Percentiles rank a stretch among this genome's conserved stretches.
These are phyloP conservation scores for Alitta virens DNA, from an alignment of 2,888 invertebrate species.

Conservation along the genomic window DNA sequence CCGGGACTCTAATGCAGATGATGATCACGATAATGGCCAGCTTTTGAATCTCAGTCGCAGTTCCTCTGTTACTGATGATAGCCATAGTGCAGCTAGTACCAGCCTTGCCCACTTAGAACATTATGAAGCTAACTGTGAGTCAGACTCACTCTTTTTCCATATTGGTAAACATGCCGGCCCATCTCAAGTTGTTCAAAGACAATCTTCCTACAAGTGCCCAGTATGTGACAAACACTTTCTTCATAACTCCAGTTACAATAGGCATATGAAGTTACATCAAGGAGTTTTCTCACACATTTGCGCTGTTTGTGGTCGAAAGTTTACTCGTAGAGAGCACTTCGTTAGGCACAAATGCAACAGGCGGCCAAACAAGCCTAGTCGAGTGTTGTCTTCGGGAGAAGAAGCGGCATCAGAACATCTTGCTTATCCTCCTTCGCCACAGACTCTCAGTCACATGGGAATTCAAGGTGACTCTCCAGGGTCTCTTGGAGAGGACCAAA, in stretches of 20 bases:
- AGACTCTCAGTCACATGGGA: no score
- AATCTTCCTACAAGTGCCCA: constrained; percentile 21
- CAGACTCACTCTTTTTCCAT: no score
- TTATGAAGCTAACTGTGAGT: no score
- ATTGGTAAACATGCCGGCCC: no score
- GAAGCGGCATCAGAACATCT: neutral
- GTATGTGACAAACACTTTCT: constrained; percentile 27
- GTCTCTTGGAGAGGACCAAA: neutral
- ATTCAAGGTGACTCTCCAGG: no score
- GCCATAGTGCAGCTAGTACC: no score
- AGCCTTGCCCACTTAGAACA: no score
- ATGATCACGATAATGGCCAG: no score
- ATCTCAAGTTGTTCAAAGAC: constrained; percentile 3
- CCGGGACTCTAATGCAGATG: no score
- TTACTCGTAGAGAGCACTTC: constrained; percentile 33
- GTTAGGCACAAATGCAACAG: constrained; percentile 32
- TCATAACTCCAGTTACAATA: constrained; percentile 31
- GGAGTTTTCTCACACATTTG: constrained; percentile 30
- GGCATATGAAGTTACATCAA: constrained; percentile 32
- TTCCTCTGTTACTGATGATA: no score
- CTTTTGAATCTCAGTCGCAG: no score
- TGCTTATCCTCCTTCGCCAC: neutral
- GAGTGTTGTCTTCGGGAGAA: constrained; percentile 5
- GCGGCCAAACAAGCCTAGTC: constrained; percentile 25
- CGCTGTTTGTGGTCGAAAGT: constrained; percentile 30